Evolutionary conservation across 1,140 invertebrate species (phyloP), one percentile per base, ranked within the genome.

Genomic region (Colletes latitarsis): DNA sequence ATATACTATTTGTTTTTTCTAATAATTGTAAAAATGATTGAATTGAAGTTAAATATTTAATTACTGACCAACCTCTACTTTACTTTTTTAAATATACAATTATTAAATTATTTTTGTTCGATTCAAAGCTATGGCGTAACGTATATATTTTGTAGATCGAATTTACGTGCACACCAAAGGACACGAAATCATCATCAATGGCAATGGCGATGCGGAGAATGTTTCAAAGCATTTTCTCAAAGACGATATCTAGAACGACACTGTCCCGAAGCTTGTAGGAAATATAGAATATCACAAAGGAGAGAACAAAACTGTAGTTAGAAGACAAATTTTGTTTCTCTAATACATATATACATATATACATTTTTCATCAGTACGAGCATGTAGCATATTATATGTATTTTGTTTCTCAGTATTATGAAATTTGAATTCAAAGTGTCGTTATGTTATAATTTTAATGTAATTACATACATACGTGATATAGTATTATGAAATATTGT

Each of bases 221-320:
- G 96, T 83, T 94, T 94, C 58, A 96, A 97, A 86, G 95, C 96
- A 15, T 97, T 97, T 90, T 96, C 96, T 30, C 96, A 96, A 91
- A 94, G 95, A 71, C 94, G 95, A 14, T 97, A 96, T 86, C 91
- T 97, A 15, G 96, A 96, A 86, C 94, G 96, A 9, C 96, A 97
- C 85, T 94, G 95, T 58, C 91, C 95, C 3, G 95, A 96, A 80
- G 96, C 96, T 4, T 97, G 96, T 86, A 92, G 93, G 30, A 96
- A 96, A 88, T 96, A 94, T 60, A 89, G 90, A 78, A 87, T 91
- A 73, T 89, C 92, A 3, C 92, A 93, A 58, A 92, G 90, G 73
- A 88, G 85, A 66, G 91, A 92, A 39, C 58, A 81, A 21, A 73
- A 12, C 57, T 85, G 79, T 52, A 68, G 21, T 39, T 89, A 73